Evolutionary conservation across 2,888 invertebrate genomes (phyloP).

Genomic region (Litoditis marina): DNA sequence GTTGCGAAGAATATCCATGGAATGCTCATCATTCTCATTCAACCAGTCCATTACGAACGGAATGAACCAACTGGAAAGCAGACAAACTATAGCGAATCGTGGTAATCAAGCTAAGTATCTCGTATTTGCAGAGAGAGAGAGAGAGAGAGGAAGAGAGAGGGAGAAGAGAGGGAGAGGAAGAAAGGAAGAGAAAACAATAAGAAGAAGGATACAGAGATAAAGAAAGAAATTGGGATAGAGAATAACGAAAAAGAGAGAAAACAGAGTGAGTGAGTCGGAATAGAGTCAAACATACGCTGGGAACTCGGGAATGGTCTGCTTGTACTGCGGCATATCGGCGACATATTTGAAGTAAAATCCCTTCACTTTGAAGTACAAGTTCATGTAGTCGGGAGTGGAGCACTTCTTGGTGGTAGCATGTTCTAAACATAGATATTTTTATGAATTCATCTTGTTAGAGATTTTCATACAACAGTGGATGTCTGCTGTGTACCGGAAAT

Average conservation of each 20-base stretch:
- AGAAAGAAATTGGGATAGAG: background rate
- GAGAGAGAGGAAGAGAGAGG: no score
- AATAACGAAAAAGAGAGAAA: background rate
- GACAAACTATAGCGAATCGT: no score
- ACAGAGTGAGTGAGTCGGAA: no score
- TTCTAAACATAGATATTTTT: constrained; percentile 71
- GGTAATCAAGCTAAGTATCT: no score
- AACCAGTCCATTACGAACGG: constrained; percentile 99
- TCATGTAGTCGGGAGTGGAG: constrained; percentile 99
- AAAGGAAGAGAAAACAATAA: no score
- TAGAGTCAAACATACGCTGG: constrained; percentile 74
- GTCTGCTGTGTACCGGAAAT: no score
- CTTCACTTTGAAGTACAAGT: constrained; percentile 92
- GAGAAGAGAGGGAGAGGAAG: no score
- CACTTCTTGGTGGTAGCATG: constrained; percentile 92
- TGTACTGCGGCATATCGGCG: constrained; percentile 92
- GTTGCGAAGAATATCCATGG: constrained; percentile 94
- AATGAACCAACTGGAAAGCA: constrained; percentile 85
- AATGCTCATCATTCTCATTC: constrained; percentile 98
- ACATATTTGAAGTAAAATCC: constrained; percentile 98
- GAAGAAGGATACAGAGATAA: no score
- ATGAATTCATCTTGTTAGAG: no score
- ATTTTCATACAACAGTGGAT: no score
- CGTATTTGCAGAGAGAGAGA: no score
- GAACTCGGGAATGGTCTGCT: constrained; percentile 94